phyloP scores from a whole-genome alignment of 2,113 vertebrate genomes.

The Microtus richardsoni region DNA sequence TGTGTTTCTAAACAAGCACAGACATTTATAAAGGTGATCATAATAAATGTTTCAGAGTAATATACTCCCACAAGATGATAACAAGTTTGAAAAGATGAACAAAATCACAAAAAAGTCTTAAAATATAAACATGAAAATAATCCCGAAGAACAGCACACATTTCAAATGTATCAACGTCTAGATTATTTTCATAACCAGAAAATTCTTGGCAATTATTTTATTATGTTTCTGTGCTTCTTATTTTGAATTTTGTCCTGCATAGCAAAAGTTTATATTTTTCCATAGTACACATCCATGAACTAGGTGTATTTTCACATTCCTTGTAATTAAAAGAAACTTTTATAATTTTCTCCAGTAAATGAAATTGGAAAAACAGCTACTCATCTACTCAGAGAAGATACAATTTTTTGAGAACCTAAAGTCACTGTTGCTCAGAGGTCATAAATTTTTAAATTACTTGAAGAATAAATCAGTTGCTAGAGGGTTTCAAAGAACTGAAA shows the following conservation, averaged over 20 bases:
- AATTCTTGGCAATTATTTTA: background rate
- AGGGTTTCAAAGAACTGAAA: background rate
- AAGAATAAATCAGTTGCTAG: background rate
- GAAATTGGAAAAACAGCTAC: background rate
- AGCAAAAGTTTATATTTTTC: background rate
- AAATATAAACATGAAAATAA: background rate
- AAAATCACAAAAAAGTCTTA: background rate
- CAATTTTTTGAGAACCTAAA: background rate
- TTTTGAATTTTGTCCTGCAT: background rate
- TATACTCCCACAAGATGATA: background rate
- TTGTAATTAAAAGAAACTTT: background rate
- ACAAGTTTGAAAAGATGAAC: background rate
- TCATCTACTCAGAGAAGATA: background rate
- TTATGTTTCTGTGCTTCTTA: background rate
- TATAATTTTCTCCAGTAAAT: background rate
- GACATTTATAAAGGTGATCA: background rate
- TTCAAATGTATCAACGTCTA: background rate
- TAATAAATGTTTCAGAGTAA: background rate
- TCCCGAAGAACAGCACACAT: background rate
- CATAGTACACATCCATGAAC: background rate
- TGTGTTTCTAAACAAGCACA: background rate
- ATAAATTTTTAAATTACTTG: background rate
- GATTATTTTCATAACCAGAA: background rate
- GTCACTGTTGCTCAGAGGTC: background rate
- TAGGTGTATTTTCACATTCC: background rate